phyloP scores from a whole-genome alignment of 2,113 vertebrate genomes.

The Larimichthys polyactis region DNA sequence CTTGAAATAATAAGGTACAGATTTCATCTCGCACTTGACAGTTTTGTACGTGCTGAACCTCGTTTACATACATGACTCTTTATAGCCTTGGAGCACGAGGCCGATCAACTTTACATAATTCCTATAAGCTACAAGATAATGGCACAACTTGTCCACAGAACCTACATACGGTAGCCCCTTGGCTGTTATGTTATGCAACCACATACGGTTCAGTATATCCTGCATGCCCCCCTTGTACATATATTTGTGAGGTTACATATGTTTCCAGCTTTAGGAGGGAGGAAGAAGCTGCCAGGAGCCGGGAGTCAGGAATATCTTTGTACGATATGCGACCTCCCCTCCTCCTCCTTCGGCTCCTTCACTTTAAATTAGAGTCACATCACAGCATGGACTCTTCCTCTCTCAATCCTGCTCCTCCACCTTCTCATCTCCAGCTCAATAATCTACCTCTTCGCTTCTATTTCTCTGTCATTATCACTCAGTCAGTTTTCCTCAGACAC shows the following conservation, averaged over 20 bases:
- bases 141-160: conserved; percentile 21
- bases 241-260: conserved; percentile 15
- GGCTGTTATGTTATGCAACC: conserved; percentile 46
- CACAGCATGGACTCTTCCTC: conserved; percentile 50
- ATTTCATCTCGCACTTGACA: conserved; percentile 22
- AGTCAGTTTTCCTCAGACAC: conserved; percentile 25
- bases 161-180: conserved; percentile 9
- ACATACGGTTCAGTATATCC: not conserved
- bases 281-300: conserved; percentile 48
- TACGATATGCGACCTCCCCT: conserved; percentile 68
- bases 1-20: not conserved
- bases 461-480: conserved; percentile 35
- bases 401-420: conserved; percentile 14
- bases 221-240: not conserved
- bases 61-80: not conserved
- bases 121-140: conserved; percentile 18
- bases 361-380: conserved; percentile 76
- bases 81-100: not conserved
- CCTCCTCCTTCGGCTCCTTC: conserved; percentile 76
- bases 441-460: conserved; percentile 21
- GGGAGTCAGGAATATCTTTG: conserved; percentile 69
- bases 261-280: conserved; percentile 34
- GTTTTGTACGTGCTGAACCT: not conserved
- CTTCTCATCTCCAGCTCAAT: conserved; percentile 31
- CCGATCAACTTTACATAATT: conserved; percentile 47